Evolutionary conservation across 1,140 invertebrate genomes (phyloP), one percentile per base, ranked within the genome.

Genomic region (Bilobella aurantiaca): DNA sequence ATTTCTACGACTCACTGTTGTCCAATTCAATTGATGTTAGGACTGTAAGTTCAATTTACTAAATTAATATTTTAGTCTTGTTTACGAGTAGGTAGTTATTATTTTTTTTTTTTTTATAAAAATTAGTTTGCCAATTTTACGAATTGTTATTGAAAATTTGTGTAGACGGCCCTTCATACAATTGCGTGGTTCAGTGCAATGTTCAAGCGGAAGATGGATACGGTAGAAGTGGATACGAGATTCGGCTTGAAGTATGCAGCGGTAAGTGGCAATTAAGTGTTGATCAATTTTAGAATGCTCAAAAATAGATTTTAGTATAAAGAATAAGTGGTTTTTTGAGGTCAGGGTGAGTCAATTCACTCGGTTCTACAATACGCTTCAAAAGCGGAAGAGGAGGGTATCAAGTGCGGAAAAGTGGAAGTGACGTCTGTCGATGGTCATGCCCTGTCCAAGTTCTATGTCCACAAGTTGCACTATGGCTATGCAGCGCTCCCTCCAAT

Each of bases 21-120:
- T 84, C 90, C 75, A 91, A 93, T 68, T 85, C 87, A 1, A 79
- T 94, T 31, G 78, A 82, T 16, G 83, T 91, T 47, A 81, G 91
- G 66, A 87, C 88, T 74, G 82, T 84, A 68, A 42, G 34, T 12
- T 12, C 34, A 42, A 42, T 12, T n/a, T n/a, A 42, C 34, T 12
- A 42, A 42, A 42, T 8, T 18, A 66, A 63, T 64, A 25, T 2
- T 59, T 47, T 42, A 37, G 30, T 53, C 14, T 42, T 53, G n/a
- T n/a, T n/a, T n/a, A n/a, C n/a, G n/a, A n/a, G n/a, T n/a, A n/a
- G n/a, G n/a, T n/a, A n/a, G n/a, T n/a, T n/a, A n/a, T n/a, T n/a
- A n/a, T n/a, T n/a, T n/a, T n/a, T n/a, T n/a, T n/a, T n/a, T n/a
- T n/a, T n/a, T n/a, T n/a, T n/a, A n/a, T n/a, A n/a, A n/a, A n/a